phyloP scores from a whole-genome alignment of 2,888 invertebrate species.

The Conistra vaccinii region DNA sequence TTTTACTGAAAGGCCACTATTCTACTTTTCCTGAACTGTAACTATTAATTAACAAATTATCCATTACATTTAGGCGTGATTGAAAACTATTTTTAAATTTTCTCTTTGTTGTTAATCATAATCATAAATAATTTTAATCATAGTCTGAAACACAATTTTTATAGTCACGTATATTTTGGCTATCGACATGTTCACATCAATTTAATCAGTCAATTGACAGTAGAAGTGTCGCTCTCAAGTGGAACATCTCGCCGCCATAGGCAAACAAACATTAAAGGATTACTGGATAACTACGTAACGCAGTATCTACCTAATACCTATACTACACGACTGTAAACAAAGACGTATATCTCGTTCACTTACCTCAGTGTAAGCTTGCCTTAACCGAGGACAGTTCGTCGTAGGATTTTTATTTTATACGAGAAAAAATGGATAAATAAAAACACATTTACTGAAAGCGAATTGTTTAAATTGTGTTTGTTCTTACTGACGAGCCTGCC shows the following conservation, averaged over 20 bases:
- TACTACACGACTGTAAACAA: constrained; percentile 67
- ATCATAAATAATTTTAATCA: not conserved
- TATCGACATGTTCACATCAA: constrained; percentile 53
- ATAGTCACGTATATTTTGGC: constrained; percentile 20
- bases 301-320: constrained; percentile 35
- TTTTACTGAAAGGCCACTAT: not conserved
- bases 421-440: constrained; percentile 48
- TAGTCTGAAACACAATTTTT: not conserved
- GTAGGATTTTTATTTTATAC: constrained; percentile 50
- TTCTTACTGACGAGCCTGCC: constrained; percentile 65
- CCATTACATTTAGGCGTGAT: not conserved
- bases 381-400: constrained; percentile 62
- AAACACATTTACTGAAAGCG: constrained; percentile 71
- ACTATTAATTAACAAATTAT: not conserved
- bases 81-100: not conserved
- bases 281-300: constrained; percentile 72
- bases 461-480: constrained; percentile 39
- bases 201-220: constrained; percentile 74
- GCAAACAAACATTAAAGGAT: constrained; percentile 78
- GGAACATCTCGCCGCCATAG: constrained; percentile 66
- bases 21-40: not conserved
- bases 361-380: constrained; percentile 68
- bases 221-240: constrained; percentile 71
- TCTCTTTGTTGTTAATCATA: not conserved
- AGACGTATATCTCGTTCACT: constrained; percentile 67